phyloP scores from a whole-genome alignment of 2,113 vertebrate species.

The Eclectus roratus region DNA sequence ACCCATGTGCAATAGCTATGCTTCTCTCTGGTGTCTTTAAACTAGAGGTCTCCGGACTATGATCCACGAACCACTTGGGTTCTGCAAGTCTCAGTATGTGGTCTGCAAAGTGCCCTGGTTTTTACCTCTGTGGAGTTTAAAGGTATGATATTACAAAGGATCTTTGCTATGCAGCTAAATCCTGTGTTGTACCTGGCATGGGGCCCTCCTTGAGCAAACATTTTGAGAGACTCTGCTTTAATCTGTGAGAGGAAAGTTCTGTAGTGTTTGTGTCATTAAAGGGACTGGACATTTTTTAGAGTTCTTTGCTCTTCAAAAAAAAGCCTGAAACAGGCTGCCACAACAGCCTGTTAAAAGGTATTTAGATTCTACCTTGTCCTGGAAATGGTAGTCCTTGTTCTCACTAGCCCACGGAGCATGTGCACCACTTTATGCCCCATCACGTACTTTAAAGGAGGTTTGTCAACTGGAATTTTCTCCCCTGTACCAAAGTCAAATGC shows the following conservation, averaged over 20 bases:
- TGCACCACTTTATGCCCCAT: background rate
- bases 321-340: background rate
- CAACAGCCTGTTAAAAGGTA: background rate
- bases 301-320: background rate
- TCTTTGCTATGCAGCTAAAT: background rate
- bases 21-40: background rate
- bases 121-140: background rate
- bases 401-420: background rate
- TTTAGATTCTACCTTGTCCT: background rate
- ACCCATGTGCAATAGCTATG: background rate
- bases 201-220: conserved; percentile 27
- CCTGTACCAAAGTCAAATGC: conserved; percentile 45
- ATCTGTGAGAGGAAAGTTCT: background rate
- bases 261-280: background rate
- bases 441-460: background rate
- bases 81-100: background rate
- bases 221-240: background rate
- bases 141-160: background rate
- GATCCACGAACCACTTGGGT: background rate
- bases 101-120: background rate
- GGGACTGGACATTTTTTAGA: background rate
- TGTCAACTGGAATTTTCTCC: conserved; percentile 37
- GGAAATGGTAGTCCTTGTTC: background rate
- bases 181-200: background rate
- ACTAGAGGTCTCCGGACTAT: background rate